Conservation (phyloP, 1,140 invertebrate genomes). For the Zeugodacus cucurbitae region DNA sequence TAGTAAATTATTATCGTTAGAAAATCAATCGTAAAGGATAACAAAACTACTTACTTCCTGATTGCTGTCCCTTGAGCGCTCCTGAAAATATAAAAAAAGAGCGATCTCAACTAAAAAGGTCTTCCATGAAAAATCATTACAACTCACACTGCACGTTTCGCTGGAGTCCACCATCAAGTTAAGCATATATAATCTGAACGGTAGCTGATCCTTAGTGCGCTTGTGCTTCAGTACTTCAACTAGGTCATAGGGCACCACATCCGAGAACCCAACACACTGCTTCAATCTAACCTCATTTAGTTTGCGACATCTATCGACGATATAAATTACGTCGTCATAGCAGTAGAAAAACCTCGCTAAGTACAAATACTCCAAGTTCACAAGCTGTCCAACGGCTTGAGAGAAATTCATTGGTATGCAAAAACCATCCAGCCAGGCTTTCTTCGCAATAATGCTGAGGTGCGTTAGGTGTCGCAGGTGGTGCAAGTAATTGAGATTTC, state of each 20-base stretch:
- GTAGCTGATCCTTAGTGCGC: neutral
- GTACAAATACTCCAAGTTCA: neutral
- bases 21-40: neutral
- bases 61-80: neutral
- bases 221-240: neutral
- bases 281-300: neutral
- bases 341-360: neutral
- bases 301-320: neutral
- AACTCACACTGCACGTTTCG: neutral
- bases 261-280: slow-evolving; percentile 2
- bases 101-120: neutral
- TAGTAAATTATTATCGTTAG: neutral
- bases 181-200: neutral
- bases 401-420: neutral
- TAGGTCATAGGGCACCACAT: neutral
- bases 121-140: neutral
- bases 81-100: neutral
- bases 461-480: neutral
- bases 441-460: neutral
- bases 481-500: neutral
- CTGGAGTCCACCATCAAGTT: neutral
- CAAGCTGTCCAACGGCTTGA: neutral
- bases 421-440: neutral
- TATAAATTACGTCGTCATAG: neutral
- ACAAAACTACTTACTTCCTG: neutral